phyloP scores from a whole-genome alignment of 2,113 vertebrate genomes.

The Lycaon pictus region DNA sequence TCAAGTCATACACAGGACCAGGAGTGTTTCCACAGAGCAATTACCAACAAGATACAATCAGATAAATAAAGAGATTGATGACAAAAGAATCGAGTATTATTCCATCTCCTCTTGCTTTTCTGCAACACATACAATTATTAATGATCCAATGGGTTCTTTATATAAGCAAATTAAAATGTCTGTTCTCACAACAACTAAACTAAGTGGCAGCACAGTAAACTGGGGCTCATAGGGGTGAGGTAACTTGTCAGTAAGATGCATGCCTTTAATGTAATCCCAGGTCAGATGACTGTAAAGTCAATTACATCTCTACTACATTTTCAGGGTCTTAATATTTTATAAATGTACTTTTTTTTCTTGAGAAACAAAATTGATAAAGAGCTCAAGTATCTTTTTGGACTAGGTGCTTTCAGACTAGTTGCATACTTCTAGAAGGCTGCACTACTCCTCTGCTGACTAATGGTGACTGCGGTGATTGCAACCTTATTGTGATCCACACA shows the following conservation, averaged over 20 bases:
- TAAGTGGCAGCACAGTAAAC: neutral
- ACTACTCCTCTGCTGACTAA: neutral
- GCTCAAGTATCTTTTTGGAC: neutral
- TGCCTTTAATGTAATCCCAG: neutral
- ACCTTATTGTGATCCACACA: neutral
- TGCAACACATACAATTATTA: neutral
- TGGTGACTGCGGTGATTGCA: neutral
- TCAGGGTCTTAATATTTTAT: neutral
- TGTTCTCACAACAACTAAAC: neutral
- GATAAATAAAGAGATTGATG: neutral
- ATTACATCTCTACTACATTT: neutral
- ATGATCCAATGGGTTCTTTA: neutral
- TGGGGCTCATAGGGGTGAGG: neutral
- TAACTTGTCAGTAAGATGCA: neutral
- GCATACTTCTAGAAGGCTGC: neutral
- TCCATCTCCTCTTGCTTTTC: neutral
- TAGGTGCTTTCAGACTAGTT: neutral
- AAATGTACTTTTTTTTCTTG: neutral
- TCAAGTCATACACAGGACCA: neutral
- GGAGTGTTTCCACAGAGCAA: neutral
- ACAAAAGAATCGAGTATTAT: neutral
- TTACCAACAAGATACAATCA: neutral
- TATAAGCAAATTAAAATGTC: neutral
- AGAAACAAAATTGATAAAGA: neutral
- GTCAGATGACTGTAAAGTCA: neutral